A percentile compares a stretch with the other conserved stretches of the same genome.
phyloP scores from a whole-genome alignment of 2,888 invertebrate genomes.

The Luperina testacea region DNA sequence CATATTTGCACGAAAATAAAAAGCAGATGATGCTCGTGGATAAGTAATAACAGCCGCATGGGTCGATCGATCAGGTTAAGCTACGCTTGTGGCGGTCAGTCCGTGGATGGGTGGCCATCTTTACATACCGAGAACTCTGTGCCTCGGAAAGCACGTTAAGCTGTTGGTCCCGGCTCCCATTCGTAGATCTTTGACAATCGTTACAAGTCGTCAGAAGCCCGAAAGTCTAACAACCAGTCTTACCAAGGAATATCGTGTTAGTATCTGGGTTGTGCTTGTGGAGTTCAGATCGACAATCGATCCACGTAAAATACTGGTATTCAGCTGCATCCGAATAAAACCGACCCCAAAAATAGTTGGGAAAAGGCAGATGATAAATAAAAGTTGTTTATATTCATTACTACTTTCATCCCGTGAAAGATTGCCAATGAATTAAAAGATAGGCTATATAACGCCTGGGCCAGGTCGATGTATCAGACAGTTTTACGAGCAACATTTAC shows the following conservation, averaged over 20 bases:
- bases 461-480: slow-evolving; percentile 39
- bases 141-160: too few relatives aligned
- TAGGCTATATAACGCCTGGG: slow-evolving; percentile 15
- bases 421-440: slow-evolving; percentile 14
- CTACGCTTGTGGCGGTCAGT: not conserved
- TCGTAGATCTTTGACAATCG: too few relatives aligned
- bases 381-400: not conserved
- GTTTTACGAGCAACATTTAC: slow-evolving; percentile 60
- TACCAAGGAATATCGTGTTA: not conserved
- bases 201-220: too few relatives aligned
- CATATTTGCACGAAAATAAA: not conserved
- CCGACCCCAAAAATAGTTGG: not conserved
- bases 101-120: not conserved
- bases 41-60: not conserved
- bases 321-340: not conserved
- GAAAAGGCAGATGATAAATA: not conserved
- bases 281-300: not conserved
- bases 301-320: not conserved
- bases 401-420: not conserved
- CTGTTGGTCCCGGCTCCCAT: too few relatives aligned
- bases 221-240: too few relatives aligned
- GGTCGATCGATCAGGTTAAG: not conserved
- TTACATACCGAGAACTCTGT: too few relatives aligned
- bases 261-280: not conserved
- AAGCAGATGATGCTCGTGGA: not conserved